These are phyloP conservation scores for Rhagologus leucostigma DNA, from an alignment of 2,113 vertebrate genomes.

Conservation along the genomic window DNA sequence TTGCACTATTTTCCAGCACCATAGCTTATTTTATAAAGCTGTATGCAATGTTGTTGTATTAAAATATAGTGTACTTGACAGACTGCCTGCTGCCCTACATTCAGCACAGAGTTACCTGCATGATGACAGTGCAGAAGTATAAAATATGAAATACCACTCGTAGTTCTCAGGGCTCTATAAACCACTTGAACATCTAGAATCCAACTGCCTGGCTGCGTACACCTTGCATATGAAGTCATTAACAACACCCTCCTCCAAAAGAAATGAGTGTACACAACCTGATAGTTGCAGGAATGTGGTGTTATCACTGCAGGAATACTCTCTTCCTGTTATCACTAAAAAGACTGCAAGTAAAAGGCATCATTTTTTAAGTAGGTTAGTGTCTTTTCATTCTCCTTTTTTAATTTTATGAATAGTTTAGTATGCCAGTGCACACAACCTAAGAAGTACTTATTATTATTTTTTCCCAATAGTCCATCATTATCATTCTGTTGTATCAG, in stretches of 20 bases:
- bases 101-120: background rate
- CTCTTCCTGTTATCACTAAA: background rate
- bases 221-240: background rate
- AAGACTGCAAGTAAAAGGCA: background rate
- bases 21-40: background rate
- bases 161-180: background rate
- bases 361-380: background rate
- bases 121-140: background rate
- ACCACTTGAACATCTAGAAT: background rate
- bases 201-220: background rate
- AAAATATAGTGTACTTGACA: background rate
- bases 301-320: background rate
- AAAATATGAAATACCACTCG: background rate
- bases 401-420: conserved; percentile 13
- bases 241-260: background rate
- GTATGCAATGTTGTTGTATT: background rate
- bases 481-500: conserved; percentile 58
- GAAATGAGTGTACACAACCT: background rate
- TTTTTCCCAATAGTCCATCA: conserved; percentile 41
- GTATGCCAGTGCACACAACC: conserved; percentile 47
- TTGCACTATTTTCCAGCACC: background rate
- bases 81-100: background rate
- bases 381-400: background rate
- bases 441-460: conserved; percentile 36
- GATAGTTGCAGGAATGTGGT: background rate